These are phyloP conservation scores for Xyrichtys novacula DNA, from an alignment of 2,797 vertebrate genomes.

Conservation along the genomic window DNA sequence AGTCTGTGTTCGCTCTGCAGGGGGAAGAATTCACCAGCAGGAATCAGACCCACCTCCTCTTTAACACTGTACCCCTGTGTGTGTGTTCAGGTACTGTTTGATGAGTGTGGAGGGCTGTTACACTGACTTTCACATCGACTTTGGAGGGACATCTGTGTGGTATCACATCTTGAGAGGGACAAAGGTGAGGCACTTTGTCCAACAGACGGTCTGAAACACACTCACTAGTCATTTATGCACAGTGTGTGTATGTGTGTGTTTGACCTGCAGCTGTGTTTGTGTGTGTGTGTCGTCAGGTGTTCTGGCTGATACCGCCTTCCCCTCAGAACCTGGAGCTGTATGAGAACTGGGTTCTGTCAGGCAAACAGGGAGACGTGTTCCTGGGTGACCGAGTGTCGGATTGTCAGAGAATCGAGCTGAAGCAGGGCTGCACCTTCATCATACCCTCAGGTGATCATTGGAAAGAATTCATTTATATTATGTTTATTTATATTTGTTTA, in stretches of 20 bases:
- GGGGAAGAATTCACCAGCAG: no score
- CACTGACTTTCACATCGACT: conserved; percentile 98
- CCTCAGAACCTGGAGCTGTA: conserved; percentile 96
- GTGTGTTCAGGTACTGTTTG: conserved; percentile 90
- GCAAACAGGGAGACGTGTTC: conserved; percentile 97
- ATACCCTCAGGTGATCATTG: conserved; percentile 91
- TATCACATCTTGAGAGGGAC: conserved; percentile 96
- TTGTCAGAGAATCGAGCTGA: conserved; percentile 96
- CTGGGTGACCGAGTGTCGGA: conserved; percentile 92
- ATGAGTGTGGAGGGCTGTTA: conserved; percentile 99
- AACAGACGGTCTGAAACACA: no score
- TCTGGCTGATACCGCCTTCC: conserved; percentile 98
- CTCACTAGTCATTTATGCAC: background rate
- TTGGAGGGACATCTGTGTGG: conserved; percentile 98
- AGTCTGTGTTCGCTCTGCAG: background rate
- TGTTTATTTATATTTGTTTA: no score
- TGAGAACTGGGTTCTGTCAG: conserved; percentile 98
- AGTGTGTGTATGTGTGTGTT: background rate
- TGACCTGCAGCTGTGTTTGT: background rate
- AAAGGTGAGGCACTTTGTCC: conserved; percentile 86
- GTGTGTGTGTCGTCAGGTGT: conserved; percentile 85
- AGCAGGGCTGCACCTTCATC: conserved; percentile 95
- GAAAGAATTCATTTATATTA: no score
- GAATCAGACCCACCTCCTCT: no score
- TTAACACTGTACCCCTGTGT: background rate